phyloP scores from a whole-genome alignment of 2,113 vertebrate genomes.

The Herpailurus yagouaroundi region DNA sequence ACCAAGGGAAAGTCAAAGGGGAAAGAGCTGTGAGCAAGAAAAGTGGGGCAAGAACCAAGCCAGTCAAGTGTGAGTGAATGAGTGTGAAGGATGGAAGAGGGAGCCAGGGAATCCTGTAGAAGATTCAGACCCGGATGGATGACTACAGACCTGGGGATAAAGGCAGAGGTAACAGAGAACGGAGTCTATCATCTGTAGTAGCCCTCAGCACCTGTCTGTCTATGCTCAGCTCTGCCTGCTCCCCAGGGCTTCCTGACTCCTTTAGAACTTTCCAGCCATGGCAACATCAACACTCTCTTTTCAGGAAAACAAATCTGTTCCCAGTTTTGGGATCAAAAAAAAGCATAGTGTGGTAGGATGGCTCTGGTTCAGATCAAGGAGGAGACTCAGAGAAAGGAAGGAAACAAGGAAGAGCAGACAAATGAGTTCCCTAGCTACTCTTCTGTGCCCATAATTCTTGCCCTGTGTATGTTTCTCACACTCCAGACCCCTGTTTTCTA shows the following conservation, averaged over 20 bases:
- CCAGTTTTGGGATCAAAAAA: not conserved
- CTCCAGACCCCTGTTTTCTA: not conserved
- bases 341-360: not conserved
- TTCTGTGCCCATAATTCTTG: no score
- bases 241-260: not conserved
- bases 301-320: not conserved
- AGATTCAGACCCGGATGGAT: not conserved
- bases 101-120: not conserved
- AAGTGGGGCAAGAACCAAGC: not conserved
- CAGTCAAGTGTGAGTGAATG: accelerated
- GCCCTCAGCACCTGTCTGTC: no score
- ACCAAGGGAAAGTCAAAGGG: not conserved
- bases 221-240: not conserved
- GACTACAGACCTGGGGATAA: not conserved
- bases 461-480: not conserved
- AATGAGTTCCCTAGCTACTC: not conserved
- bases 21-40: not conserved
- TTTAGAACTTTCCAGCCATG: not conserved
- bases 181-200: accelerated
- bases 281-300: not conserved
- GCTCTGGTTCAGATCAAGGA: not conserved
- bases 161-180: not conserved
- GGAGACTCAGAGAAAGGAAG: not conserved
- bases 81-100: not conserved
- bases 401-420: not conserved